Conservation (phyloP, 2,888 invertebrate species). For the Eilema depressum region DNA sequence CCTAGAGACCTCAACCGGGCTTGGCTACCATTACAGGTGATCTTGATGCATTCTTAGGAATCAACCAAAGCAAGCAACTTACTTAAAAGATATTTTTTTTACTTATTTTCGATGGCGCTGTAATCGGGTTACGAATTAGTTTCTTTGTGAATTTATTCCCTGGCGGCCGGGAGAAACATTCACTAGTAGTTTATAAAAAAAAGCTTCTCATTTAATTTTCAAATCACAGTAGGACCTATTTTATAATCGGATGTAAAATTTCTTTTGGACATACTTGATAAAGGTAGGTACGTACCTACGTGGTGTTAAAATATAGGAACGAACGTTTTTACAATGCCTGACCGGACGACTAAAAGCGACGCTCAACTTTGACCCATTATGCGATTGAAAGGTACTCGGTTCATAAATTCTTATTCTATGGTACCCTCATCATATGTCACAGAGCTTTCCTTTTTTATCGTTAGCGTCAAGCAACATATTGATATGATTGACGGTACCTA, state of each 20-base stretch:
- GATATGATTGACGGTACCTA: slow-evolving; percentile 17
- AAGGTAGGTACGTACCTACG: too few relatives aligned
- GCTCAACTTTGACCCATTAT: slow-evolving; percentile 56
- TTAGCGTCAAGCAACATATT: slow-evolving; percentile 34
- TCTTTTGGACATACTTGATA: background rate
- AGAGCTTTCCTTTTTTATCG: slow-evolving; percentile 50
- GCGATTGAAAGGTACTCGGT: slow-evolving; percentile 53
- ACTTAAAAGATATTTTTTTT: too few relatives aligned
- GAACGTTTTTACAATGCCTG: slow-evolving; percentile 29
- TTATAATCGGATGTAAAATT: background rate
- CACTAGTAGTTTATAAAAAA: too few relatives aligned
- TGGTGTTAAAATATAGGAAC: background rate
- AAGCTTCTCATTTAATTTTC: background rate
- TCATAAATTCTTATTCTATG: slow-evolving; percentile 54
- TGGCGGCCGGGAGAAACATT: too few relatives aligned
- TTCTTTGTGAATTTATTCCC: too few relatives aligned
- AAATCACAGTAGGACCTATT: background rate
- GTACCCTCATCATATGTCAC: slow-evolving; percentile 69
- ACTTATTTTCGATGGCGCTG: too few relatives aligned
- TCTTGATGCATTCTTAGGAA: too few relatives aligned
- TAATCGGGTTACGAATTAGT: too few relatives aligned
- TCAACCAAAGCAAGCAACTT: too few relatives aligned
- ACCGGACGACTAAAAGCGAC: slow-evolving; percentile 28
- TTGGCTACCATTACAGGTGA: too few relatives aligned
- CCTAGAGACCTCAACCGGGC: too few relatives aligned